These are phyloP conservation scores for Armadillidium nasatum DNA, from an alignment of 1,140 invertebrate genomes.

Conservation along the genomic window DNA sequence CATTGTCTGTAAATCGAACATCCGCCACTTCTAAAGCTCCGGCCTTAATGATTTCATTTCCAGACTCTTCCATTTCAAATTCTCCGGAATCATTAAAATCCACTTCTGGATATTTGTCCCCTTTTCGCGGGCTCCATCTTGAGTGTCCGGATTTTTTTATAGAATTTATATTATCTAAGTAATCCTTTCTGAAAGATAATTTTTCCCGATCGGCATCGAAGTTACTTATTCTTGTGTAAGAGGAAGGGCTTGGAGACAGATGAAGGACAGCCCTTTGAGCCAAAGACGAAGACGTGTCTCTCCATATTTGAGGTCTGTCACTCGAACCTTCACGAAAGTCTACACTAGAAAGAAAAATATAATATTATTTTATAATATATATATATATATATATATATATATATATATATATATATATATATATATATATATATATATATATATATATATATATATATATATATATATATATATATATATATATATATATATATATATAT, in stretches of 20 bases:
- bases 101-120: background rate
- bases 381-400: background rate
- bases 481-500: background rate
- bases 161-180: background rate
- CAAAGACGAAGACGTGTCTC: background rate
- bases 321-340: background rate
- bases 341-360: background rate
- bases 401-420: conserved; percentile 12
- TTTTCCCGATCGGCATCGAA: background rate
- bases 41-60: background rate
- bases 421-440: conserved; percentile 11
- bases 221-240: background rate
- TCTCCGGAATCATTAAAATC: background rate
- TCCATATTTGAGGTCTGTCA: background rate
- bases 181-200: background rate
- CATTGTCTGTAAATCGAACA: background rate
- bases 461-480: background rate
- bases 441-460: conserved; percentile 4
- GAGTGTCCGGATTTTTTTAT: background rate
- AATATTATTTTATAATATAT: background rate
- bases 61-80: background rate
- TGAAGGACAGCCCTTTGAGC: background rate
- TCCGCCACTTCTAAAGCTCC: background rate
- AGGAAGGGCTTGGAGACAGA: background rate
- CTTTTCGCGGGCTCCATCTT: background rate